Conservation (phyloP, 2,888 invertebrate species). For the Blera fallax region DNA sequence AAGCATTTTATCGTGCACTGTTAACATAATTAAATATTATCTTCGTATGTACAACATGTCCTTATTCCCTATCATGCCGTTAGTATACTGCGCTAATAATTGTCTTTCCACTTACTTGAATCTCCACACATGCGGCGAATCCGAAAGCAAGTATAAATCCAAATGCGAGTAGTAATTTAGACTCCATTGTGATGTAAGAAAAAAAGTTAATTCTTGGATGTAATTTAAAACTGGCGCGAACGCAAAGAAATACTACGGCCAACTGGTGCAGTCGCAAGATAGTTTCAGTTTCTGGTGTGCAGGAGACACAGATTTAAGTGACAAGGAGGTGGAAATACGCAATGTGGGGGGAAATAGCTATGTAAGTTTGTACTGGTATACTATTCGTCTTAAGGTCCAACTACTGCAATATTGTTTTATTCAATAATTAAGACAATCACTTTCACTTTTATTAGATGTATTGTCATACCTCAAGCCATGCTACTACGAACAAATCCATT, state of each 20-base stretch:
- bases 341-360: slow-evolving; percentile 36
- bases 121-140: slow-evolving; percentile 36
- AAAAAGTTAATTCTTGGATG: background rate
- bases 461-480: background rate
- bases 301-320: slow-evolving; percentile 20
- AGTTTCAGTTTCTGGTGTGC: slow-evolving; percentile 21
- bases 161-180: slow-evolving; percentile 14
- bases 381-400: background rate
- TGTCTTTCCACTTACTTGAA: slow-evolving; percentile 57
- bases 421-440: background rate
- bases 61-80: no score
- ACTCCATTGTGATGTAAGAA: slow-evolving; percentile 31
- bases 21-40: no score
- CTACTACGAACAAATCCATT: background rate
- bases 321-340: slow-evolving; percentile 43
- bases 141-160: slow-evolving; percentile 43
- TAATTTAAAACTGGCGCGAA: slow-evolving; percentile 24
- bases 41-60: no score
- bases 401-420: background rate
- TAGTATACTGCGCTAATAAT: no score
- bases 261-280: slow-evolving; percentile 40
- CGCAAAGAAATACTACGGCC: slow-evolving; percentile 44
- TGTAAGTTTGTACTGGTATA: slow-evolving; percentile 3
- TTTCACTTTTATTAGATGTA: slow-evolving; percentile 16
- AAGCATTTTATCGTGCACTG: no score